Evolutionary conservation across 2,797 vertebrate species (phyloP).

Genomic region (Rhinella marina): DNA sequence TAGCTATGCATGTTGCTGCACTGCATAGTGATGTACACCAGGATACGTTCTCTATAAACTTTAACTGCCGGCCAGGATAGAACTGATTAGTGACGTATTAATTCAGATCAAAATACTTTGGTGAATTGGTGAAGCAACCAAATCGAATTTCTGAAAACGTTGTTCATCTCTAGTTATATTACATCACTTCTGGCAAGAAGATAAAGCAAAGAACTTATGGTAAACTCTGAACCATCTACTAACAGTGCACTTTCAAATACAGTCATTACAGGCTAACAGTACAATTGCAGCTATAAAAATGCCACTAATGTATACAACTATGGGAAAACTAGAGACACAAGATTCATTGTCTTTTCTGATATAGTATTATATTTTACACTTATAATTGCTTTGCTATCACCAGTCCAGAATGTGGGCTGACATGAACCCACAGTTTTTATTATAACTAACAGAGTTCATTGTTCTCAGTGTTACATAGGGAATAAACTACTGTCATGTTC

Average conservation of each 20-base stretch:
- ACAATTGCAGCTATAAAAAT: not conserved
- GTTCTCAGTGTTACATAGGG: not conserved
- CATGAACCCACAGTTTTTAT: not conserved
- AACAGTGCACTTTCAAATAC: not conserved
- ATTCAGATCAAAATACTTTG: no score
- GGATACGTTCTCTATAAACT: no score
- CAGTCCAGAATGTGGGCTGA: not conserved
- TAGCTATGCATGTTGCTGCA: no score
- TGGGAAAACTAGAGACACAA: not conserved
- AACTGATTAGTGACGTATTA: no score
- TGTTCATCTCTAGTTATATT: no score
- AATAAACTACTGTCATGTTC: not conserved
- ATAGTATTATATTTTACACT: constrained; percentile 20
- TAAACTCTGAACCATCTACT: not conserved
- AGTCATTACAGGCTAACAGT: not conserved
- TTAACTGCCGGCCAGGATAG: no score
- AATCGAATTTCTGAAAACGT: no score
- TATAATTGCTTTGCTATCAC: constrained; percentile 28
- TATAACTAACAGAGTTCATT: constrained; percentile 7
- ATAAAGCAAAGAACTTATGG: no score
- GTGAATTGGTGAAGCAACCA: no score
- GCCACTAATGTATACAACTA: no score
- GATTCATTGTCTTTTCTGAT: constrained; percentile 21
- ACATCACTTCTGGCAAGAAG: no score
- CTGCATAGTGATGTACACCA: no score